Base-by-base conservation (phyloP, 2,888 invertebrate genomes). In the Diaprepes abbreviatus region DNA sequence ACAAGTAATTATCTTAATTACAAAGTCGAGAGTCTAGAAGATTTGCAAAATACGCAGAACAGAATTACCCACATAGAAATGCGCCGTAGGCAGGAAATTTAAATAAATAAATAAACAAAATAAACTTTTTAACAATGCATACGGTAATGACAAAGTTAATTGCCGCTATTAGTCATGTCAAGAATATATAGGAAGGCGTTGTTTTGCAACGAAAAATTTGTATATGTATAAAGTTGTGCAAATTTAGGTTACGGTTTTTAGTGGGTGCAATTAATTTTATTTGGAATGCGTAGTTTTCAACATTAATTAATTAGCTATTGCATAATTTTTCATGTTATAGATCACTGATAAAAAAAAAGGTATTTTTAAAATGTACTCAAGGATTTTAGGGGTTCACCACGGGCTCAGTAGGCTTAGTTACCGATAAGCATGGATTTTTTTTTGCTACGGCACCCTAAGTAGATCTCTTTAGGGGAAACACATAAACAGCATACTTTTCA, bases 81-180 rank as follows among this genome's bases (percentile, higher is more conserved):
- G n/a, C 14, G 38, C 38, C 24, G 57, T 57, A 40, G 57, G 57
- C 28, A 57, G 57, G 28, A 57, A 57, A 48, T 48, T 48, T 48
- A 14, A 48, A 48, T 48, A 48, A 28, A 48, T 48, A 48, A 57
- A 40, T 40, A 40, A 57, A 40, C 24, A 38, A 55, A 36, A 55
- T 55, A 7, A 16, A 14, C 21, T 48, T 48, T 48, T 48, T 48
- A 57, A 57, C 21, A 57, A 57, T 40, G 57, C 40, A 40, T 57
- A 40, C 24, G 24, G 57, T 24, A 57, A 57, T 21, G 14, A 40
- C 40, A 10, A 57, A 10, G 9, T 3, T 57, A 40, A 57, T 38
- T 40, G 9, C 28, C 12, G 40, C 36, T 40, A 38, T 57, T 57
- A 57, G 59, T 59, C 59, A 59, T 33, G 17, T 59, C 16, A 59